Evolutionary conservation across 2,888 invertebrate species (phyloP).

Genomic region (Cantharis nigra): DNA sequence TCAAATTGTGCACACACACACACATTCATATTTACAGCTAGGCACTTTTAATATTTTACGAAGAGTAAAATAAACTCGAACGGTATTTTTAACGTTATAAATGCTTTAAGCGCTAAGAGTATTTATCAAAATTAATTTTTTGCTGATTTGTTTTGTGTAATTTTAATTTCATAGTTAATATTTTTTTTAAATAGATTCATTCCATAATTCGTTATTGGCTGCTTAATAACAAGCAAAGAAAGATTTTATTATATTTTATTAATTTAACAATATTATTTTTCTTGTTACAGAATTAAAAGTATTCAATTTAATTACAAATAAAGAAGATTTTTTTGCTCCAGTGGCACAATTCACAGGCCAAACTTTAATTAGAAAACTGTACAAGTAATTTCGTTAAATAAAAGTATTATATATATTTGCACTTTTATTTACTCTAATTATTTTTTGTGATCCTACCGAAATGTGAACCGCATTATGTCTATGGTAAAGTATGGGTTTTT

Average conservation of each 20-base stretch:
- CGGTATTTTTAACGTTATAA: slow-evolving; percentile 10
- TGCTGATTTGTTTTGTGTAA: neutral
- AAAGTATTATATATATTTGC: neutral
- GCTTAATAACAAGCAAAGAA: neutral
- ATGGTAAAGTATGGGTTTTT: neutral
- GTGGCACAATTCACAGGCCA: slow-evolving; percentile 13
- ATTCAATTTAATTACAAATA: neutral
- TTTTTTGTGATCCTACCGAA: neutral
- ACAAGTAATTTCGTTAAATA: neutral
- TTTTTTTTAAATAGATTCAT: neutral
- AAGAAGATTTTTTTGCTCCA: neutral
- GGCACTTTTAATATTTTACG: slow-evolving; percentile 10
- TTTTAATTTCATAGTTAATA: neutral
- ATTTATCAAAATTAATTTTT: neutral
- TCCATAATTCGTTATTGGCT: neutral
- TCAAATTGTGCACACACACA: neutral
- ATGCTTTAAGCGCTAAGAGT: neutral
- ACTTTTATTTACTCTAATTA: neutral
- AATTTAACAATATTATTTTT: neutral
- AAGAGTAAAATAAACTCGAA: slow-evolving; percentile 6
- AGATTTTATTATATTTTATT: neutral
- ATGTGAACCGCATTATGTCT: neutral
- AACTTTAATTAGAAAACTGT: neutral
- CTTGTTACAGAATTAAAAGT: neutral
- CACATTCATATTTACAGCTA: slow-evolving; percentile 13